Evolutionary conservation across 2,797 vertebrate species (phyloP), one percentile per base, ranked within the genome.

Genomic region (Gymnothorax reevesii): DNA sequence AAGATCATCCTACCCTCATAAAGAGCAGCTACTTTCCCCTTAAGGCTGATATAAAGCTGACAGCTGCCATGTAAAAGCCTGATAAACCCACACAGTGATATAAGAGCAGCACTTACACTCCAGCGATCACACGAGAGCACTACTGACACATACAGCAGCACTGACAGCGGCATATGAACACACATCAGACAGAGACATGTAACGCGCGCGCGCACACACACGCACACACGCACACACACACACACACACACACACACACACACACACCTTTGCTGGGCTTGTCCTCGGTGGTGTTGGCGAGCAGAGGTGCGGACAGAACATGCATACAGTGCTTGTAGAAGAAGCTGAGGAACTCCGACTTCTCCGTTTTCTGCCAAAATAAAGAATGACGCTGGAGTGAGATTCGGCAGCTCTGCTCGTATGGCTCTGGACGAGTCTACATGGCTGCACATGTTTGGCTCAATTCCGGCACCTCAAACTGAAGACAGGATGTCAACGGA

Each of bases 291-390:
- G 99, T 99, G 94, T 99, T 99, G 90, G 98, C 99, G 94, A 99
- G 93, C 89, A 99, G 96, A 27, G 99, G 99, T 88, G 99, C 98
- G 71, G 99, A 99, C 88, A 99, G 97, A 91, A 99, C 98, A 88
- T 99, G 99, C 99, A 99, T 99, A 95, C 99, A 99, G 90, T 99
- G 98, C 93, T 99, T 99, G 92, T 99, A 99, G 95, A 99, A 99
- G 95, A 99, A 99, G 94, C 98, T 99, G 93, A 99, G 93, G 92
- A 99, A 99, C 92, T 99, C 99, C 0, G 98, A 99, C 95, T 99
- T 99, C 94, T 99, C 99, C 0, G 98, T 99, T 98, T 99, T 99
- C 99, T 99, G 93, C 55, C 88, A 84, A 79, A 54, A 84, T 12
- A 15, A 62, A 82, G 12, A 33, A 12, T 12, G 27, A 15, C 7